Conservation (phyloP, 2,797 vertebrate species). For the Coluber constrictor region DNA sequence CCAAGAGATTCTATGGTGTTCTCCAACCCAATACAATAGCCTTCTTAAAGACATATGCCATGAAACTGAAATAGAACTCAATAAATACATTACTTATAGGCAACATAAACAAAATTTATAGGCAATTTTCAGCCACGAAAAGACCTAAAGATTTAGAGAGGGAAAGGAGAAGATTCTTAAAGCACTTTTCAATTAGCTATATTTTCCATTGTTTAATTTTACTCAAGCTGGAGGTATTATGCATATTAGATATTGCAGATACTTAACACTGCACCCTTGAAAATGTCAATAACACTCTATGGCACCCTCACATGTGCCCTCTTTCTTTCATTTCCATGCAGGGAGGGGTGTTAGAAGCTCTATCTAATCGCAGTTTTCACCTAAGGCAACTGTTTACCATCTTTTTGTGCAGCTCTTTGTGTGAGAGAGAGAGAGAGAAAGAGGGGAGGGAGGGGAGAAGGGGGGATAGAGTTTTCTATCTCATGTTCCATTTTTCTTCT, state of each 20-base stretch:
- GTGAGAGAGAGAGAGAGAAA: not conserved
- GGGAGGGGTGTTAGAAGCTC: not conserved
- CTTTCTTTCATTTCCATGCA: not conserved
- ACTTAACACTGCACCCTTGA: conserved; percentile 40
- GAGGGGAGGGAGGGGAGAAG: too few relatives aligned
- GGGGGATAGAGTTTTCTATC: not conserved
- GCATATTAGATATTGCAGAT: not conserved
- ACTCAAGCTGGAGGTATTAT: conserved; percentile 14
- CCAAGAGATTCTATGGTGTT: not conserved
- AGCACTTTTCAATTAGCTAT: conserved; percentile 35
- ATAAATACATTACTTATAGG: not conserved
- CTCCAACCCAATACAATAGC: not conserved
- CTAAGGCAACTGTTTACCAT: not conserved
- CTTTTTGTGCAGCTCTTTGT: not conserved
- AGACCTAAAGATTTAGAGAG: conserved; percentile 6
- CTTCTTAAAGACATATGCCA: not conserved
- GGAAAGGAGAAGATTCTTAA: conserved; percentile 10
- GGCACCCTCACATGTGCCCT: not conserved
- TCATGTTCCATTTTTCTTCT: not conserved
- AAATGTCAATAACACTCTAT: conserved; percentile 17
- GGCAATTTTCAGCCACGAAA: not conserved
- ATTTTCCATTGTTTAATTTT: conserved; percentile 6
- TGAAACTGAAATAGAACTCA: not conserved
- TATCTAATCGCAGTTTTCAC: conserved; percentile 1
- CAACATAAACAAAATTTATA: conserved; percentile 13